A percentile compares a stretch with the other conserved stretches of the same genome.
phyloP scores from a whole-genome alignment of 2,113 vertebrate genomes.

The Cottus gobio region DNA sequence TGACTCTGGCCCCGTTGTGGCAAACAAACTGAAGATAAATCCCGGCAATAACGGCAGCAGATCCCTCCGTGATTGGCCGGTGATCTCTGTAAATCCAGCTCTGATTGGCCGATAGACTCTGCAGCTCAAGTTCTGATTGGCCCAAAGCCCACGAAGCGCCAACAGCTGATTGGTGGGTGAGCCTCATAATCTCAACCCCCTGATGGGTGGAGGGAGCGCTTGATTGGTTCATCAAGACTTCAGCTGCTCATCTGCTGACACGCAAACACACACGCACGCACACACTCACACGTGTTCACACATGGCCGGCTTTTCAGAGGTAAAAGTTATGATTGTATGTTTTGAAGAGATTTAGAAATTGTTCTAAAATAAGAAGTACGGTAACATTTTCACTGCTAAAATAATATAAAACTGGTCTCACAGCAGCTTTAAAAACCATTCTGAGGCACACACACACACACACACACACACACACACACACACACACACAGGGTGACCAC shows the following conservation, averaged over 20 bases:
- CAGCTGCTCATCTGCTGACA: not conserved
- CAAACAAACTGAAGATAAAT: conserved; percentile 17
- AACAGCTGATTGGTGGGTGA: conserved; percentile 2
- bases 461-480: conserved; percentile 5
- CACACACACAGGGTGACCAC: conserved; percentile 38
- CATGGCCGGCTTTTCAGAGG: too few relatives aligned
- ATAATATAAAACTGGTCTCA: too few relatives aligned
- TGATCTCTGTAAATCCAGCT: conserved; percentile 45
- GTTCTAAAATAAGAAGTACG: too few relatives aligned
- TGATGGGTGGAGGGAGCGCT: not conserved
- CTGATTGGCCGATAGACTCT: conserved; percentile 45
- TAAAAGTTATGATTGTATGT: not conserved
- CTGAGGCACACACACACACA: conserved; percentile 1
- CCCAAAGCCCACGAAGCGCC: not conserved
- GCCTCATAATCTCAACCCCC: conserved; percentile 9
- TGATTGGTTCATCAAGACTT: conserved; percentile 46
- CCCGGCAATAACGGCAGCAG: not conserved
- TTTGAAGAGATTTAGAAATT: too few relatives aligned
- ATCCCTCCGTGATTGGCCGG: conserved; percentile 48
- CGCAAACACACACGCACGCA: not conserved
- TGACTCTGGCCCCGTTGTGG: not conserved
- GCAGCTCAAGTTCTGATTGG: conserved; percentile 31
- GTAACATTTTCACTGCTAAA: too few relatives aligned
- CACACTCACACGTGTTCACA: too few relatives aligned
- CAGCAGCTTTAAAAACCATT: not conserved